phyloP scores from a whole-genome alignment of 2,888 invertebrate species.

The Ophion obscuratus region DNA sequence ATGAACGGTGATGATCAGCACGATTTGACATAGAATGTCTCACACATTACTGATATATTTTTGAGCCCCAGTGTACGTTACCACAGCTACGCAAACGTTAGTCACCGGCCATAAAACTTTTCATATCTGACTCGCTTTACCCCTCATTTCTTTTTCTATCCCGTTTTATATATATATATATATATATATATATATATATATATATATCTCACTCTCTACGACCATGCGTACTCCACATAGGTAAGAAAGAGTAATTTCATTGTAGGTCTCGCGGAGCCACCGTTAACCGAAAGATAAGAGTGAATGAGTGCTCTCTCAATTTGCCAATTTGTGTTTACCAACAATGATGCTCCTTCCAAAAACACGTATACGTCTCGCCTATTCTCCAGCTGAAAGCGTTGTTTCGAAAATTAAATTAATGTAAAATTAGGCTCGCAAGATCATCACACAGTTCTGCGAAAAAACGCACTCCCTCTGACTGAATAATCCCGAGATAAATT shows the following conservation, averaged over 20 bases:
- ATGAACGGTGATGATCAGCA: background rate
- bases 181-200: background rate
- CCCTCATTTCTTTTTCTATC: constrained; percentile 8
- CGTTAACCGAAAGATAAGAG: constrained; percentile 48
- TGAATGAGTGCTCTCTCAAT: constrained; percentile 38
- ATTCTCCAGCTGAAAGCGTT: background rate
- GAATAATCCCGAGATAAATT: background rate
- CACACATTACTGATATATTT: background rate
- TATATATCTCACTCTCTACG: background rate
- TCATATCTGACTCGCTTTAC: constrained; percentile 36
- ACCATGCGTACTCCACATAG: constrained; percentile 29
- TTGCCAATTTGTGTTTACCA: constrained; percentile 48
- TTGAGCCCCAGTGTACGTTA: background rate
- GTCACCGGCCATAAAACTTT: constrained; percentile 56
- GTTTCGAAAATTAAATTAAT: background rate
- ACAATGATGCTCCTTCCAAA: constrained; percentile 27
- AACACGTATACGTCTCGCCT: background rate
- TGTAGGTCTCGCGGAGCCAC: constrained; percentile 22
- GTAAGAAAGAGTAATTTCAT: constrained; percentile 35
- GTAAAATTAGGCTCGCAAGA: background rate
- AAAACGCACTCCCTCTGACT: background rate
- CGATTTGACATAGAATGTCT: constrained; percentile 5
- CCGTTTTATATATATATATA: constrained; percentile 12
- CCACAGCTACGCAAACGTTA: constrained; percentile 41
- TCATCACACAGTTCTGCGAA: background rate